Conservation (phyloP, 2,113 vertebrate genomes). For the Anhinga rufa region DNA sequence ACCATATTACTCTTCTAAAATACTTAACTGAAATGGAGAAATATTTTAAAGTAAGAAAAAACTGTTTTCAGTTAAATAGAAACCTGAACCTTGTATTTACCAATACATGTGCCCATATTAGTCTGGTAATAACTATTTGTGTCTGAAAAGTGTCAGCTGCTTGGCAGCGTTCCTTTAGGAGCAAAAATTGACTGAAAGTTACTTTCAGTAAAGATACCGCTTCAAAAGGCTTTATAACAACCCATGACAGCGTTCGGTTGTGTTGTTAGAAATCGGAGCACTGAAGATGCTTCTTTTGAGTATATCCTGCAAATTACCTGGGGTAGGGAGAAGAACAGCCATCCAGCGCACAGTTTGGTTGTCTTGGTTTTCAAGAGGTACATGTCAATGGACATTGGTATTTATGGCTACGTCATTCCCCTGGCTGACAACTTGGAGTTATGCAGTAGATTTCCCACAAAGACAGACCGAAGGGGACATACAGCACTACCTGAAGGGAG, state of each 20-base stretch:
- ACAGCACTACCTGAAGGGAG: neutral
- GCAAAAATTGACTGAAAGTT: neutral
- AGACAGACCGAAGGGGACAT: neutral
- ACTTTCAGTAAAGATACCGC: neutral
- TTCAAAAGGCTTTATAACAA: neutral
- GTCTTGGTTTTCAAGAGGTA: neutral
- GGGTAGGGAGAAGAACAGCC: neutral
- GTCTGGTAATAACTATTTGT: neutral
- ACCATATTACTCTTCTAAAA: neutral
- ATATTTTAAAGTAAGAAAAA: neutral
- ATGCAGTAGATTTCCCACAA: neutral
- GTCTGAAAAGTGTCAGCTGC: neutral
- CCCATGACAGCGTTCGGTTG: rapidly evolving
- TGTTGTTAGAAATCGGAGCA: neutral
- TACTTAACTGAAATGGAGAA: neutral
- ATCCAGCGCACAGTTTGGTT: neutral
- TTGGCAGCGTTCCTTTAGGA: neutral
- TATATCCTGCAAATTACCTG: neutral
- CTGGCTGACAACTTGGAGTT: neutral
- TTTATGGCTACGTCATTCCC: neutral
- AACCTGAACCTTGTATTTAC: neutral
- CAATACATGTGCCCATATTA: neutral
- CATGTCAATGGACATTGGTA: no score
- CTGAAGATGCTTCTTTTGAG: neutral
- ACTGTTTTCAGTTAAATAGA: neutral